These are phyloP conservation scores for Amphimallon solstitiale DNA, from an alignment of 2,888 invertebrate genomes.

Conservation along the genomic window DNA sequence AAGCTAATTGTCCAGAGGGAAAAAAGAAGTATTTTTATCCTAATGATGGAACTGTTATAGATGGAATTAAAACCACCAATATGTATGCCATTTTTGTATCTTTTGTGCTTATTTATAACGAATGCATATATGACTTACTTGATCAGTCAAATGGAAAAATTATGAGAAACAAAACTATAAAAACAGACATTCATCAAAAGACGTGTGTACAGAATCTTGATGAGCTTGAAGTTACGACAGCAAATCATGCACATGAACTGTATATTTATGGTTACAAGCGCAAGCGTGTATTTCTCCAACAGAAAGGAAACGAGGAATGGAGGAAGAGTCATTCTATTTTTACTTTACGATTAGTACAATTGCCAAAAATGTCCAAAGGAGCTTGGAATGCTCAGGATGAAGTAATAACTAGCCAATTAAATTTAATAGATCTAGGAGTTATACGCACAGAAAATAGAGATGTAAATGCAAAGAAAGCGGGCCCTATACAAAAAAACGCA, in stretches of 20 bases:
- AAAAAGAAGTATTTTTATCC: background rate
- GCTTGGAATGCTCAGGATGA: background rate
- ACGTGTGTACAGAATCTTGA: background rate
- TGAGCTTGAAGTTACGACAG: conserved; percentile 1
- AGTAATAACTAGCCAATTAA: background rate
- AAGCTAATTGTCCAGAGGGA: too few species aligned
- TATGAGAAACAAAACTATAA: background rate
- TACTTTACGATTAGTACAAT: conserved; percentile 3
- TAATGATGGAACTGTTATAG: background rate
- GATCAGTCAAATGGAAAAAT: background rate
- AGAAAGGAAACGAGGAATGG: background rate
- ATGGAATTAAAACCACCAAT: background rate
- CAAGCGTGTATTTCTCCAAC: background rate
- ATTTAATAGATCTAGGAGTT: background rate
- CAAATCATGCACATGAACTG: background rate
- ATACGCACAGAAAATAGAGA: background rate
- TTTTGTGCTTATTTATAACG: conserved; percentile 2
- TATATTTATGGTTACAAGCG: background rate
- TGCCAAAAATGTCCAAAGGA: background rate
- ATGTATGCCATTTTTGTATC: conserved; percentile 2
- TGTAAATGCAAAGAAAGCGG: background rate
- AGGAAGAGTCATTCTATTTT: background rate
- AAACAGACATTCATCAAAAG: background rate
- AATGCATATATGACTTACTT: background rate
- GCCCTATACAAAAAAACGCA: background rate